Conservation (phyloP, 2,888 invertebrate species). For the Beris morrisii region DNA sequence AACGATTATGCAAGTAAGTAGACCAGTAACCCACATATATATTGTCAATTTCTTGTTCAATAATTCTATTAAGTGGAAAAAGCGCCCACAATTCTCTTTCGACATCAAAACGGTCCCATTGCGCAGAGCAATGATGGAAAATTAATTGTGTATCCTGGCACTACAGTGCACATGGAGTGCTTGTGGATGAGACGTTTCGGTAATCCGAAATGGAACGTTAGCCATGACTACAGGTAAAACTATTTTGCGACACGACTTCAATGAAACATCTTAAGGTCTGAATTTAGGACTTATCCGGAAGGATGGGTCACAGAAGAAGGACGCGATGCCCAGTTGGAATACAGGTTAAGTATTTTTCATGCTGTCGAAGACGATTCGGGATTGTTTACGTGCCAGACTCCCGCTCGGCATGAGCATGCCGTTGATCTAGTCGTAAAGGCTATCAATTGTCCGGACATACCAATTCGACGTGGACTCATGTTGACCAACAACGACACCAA, state of each 20-base stretch:
- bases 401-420: conserved; percentile 77
- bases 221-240: conserved; percentile 61
- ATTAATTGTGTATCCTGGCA: conserved; percentile 82
- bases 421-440: conserved; percentile 79
- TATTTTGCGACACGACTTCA: not conserved
- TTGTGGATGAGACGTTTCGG: conserved; percentile 85
- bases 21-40: not conserved
- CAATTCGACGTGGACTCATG: conserved; percentile 71
- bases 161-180: conserved; percentile 85
- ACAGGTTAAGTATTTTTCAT: conserved; percentile 76
- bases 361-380: conserved; percentile 85
- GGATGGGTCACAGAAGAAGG: conserved; percentile 83
- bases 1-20: conserved; percentile 81
- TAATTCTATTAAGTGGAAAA: conserved; percentile 68
- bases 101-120: conserved; percentile 80
- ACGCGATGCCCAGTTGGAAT: conserved; percentile 77
- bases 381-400: conserved; percentile 80
- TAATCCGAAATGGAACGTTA: conserved; percentile 81
- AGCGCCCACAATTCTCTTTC: conserved; percentile 80
- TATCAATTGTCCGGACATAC: conserved; percentile 77
- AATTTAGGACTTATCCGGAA: conserved; percentile 67
- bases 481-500: conserved; percentile 72
- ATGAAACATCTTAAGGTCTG: conserved; percentile 25
- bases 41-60: not conserved
- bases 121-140: conserved; percentile 86